phyloP scores from a whole-genome alignment of 23 tunicate genomes.

The Botrylloides violaceus region DNA sequence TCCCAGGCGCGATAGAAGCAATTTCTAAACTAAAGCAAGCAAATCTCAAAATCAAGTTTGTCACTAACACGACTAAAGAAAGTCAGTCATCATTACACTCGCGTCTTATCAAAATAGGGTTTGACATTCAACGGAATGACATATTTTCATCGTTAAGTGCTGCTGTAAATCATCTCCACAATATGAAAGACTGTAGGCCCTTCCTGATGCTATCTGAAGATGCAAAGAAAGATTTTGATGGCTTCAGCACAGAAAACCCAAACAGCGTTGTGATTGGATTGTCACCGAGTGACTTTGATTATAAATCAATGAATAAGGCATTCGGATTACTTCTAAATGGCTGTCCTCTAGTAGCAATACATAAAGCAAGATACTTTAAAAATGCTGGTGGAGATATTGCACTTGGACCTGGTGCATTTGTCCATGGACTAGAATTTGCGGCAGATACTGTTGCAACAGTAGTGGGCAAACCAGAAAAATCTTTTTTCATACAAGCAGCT shows the following conservation, averaged over 20 bases:
- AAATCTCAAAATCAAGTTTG: conserved; percentile 45
- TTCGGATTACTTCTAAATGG: conserved; percentile 44
- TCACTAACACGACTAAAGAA: conserved; percentile 74
- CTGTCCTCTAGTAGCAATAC: conserved; percentile 58
- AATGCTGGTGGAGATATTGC: conserved; percentile 27
- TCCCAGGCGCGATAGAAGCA: conserved; percentile 42
- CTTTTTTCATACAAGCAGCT: conserved; percentile 51
- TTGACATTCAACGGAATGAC: conserved; percentile 36
- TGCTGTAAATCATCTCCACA: conserved; percentile 12
- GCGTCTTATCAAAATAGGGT: conserved; percentile 30
- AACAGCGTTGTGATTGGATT: conserved; percentile 74
- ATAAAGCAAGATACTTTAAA: conserved; percentile 77
- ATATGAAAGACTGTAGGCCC: conserved; percentile 25
- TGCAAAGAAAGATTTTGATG: conserved; percentile 67
- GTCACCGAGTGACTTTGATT: conserved; percentile 49
- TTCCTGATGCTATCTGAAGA: conserved; percentile 57
- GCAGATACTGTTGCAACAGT: conserved; percentile 33
- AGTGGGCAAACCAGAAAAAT: conserved; percentile 68
- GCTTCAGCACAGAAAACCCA: conserved; percentile 31
- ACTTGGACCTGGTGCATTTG: conserved; percentile 78
- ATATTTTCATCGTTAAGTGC: conserved; percentile 60
- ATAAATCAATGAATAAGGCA: conserved; percentile 48
- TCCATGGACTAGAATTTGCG: conserved; percentile 68
- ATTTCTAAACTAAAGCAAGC: conserved; percentile 23
- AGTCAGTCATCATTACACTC: conserved; percentile 26